Evolutionary conservation across 2,888 invertebrate species (phyloP).

Genomic region (Eulithis testata): DNA sequence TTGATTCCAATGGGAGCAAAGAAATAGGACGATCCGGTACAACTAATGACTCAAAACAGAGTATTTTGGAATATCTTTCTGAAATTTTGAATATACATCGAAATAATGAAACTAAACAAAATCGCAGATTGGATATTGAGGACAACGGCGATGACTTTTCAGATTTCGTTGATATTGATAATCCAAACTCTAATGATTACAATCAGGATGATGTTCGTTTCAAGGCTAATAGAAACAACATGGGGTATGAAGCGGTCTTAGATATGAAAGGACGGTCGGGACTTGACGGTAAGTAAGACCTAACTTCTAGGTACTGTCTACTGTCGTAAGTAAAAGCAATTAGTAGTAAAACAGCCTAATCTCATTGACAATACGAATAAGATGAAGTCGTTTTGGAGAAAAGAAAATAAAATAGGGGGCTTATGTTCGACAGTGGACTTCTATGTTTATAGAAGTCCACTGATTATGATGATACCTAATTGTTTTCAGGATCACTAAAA

Average conservation of each 20-base stretch:
- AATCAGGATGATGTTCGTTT: not conserved
- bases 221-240: not conserved
- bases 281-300: not conserved
- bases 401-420: no score
- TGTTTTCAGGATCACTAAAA: constrained; percentile 1
- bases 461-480: not conserved
- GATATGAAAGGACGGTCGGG: constrained; percentile 20
- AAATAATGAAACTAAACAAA: not conserved
- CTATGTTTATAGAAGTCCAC: no score
- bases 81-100: not conserved
- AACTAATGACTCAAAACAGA: not conserved
- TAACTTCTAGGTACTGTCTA: no score
- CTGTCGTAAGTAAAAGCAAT: no score
- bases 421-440: no score
- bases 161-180: constrained; percentile 11
- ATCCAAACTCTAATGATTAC: constrained; percentile 1
- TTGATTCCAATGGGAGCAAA: not conserved
- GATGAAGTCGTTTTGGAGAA: no score
- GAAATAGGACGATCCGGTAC: not conserved
- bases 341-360: no score
- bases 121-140: constrained; percentile 13
- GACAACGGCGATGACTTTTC: not conserved
- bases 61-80: not conserved
- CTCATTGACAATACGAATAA: no score
- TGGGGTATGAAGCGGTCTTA: not conserved